phyloP scores from a whole-genome alignment of 2,888 invertebrate species.

The Trimorus sp. region DNA sequence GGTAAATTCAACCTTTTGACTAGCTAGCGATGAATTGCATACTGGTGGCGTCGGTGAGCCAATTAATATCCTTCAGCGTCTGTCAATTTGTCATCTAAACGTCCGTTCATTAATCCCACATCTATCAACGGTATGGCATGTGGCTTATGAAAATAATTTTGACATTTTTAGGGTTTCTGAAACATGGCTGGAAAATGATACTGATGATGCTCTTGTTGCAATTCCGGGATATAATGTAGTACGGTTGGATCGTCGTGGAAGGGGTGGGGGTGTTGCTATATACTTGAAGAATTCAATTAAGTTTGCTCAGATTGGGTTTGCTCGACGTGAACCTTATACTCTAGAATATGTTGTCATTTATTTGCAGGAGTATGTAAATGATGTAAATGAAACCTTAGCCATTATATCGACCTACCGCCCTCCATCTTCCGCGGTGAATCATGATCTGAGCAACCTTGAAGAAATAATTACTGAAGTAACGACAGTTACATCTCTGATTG shows the following conservation, averaged over 20 bases:
- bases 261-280: background rate
- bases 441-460: background rate
- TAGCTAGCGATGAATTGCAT: too few species aligned
- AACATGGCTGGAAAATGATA: background rate
- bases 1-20: too few species aligned
- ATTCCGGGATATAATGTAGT: background rate
- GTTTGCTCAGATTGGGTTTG: background rate
- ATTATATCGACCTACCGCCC: background rate
- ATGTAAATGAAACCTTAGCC: background rate
- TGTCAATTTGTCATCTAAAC: background rate
- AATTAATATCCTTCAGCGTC: too few species aligned
- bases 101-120: background rate
- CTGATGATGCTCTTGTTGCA: background rate
- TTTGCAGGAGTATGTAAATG: background rate
- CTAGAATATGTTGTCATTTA: background rate
- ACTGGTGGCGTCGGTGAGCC: too few species aligned
- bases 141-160: background rate
- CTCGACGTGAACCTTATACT: background rate
- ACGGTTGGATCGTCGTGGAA: background rate
- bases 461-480: background rate
- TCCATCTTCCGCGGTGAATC: background rate
- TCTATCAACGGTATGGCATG: background rate
- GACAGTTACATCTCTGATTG: background rate
- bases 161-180: background rate
- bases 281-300: background rate